Evolutionary conservation across 2,113 vertebrate genomes (phyloP).

Genomic region (Rhineura floridana): DNA sequence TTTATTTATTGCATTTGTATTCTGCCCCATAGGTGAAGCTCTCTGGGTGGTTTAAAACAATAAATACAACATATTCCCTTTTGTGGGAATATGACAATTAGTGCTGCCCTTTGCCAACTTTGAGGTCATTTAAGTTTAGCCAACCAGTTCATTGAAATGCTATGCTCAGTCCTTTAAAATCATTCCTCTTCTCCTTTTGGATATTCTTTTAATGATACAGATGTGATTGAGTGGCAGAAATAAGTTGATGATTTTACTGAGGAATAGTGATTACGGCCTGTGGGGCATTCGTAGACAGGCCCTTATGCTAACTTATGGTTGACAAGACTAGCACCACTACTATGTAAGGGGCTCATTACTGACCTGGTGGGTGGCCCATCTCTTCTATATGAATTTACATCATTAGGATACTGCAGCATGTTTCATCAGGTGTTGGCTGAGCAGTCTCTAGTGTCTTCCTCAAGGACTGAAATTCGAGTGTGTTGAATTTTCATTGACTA

Average conservation of each 20-base stretch:
- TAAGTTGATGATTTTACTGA: background rate
- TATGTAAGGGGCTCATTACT: background rate
- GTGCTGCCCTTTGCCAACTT: background rate
- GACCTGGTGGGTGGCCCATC: background rate
- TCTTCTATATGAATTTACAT: background rate
- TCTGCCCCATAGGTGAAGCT: too few species aligned
- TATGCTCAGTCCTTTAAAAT: background rate
- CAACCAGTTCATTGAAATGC: background rate
- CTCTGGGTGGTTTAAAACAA: too few species aligned
- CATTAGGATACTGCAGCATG: background rate
- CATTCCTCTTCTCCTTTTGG: background rate
- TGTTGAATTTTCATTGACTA: background rate
- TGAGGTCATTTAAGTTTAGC: background rate
- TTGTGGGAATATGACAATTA: background rate
- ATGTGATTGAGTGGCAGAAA: background rate
- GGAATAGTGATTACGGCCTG: background rate
- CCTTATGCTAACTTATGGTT: background rate
- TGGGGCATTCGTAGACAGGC: background rate
- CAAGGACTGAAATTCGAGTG: background rate
- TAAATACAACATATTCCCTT: too few species aligned
- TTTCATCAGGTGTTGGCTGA: background rate
- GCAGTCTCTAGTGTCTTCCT: background rate
- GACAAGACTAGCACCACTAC: background rate
- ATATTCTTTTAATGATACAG: background rate
- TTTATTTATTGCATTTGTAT: too few species aligned